A percentile compares a stretch with the other conserved stretches of the same genome.
Conservation (phyloP, 2,888 invertebrate species). For the Salticus scenicus region DNA sequence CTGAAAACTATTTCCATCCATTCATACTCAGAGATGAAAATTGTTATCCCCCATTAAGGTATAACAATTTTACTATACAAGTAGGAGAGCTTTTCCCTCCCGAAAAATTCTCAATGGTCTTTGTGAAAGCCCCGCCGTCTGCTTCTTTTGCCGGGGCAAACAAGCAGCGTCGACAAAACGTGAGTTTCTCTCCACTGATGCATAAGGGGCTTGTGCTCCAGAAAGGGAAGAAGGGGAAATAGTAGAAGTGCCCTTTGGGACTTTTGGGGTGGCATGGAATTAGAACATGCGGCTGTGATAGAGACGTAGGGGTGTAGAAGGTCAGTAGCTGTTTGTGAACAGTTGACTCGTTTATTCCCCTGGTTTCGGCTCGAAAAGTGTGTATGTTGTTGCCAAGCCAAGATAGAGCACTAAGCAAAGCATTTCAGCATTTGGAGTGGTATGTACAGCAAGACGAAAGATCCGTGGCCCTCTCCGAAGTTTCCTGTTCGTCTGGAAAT, state of each 20-base stretch:
- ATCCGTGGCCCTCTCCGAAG: too few relatives aligned
- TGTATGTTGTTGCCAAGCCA: neutral
- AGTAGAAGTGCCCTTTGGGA: constrained; percentile 1
- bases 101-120: neutral
- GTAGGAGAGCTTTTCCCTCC: neutral
- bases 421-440: constrained; percentile 1
- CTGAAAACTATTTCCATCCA: too few relatives aligned
- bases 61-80: neutral
- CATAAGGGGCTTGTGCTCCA: neutral
- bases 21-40: too few relatives aligned
- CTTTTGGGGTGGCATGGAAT: neutral
- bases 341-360: neutral
- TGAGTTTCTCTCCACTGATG: neutral
- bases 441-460: neutral
- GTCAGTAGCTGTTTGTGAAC: constrained; percentile 7
- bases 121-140: neutral
- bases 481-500: neutral
- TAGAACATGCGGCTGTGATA: neutral
- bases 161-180: constrained; percentile 7
- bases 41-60: neutral
- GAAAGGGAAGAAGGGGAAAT: neutral
- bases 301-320: neutral
- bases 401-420: neutral
- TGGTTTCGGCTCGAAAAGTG: neutral
- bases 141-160: neutral